These are phyloP conservation scores for Sarcophaga peregrina DNA, from an alignment of 1,140 invertebrate genomes.

Conservation along the genomic window DNA sequence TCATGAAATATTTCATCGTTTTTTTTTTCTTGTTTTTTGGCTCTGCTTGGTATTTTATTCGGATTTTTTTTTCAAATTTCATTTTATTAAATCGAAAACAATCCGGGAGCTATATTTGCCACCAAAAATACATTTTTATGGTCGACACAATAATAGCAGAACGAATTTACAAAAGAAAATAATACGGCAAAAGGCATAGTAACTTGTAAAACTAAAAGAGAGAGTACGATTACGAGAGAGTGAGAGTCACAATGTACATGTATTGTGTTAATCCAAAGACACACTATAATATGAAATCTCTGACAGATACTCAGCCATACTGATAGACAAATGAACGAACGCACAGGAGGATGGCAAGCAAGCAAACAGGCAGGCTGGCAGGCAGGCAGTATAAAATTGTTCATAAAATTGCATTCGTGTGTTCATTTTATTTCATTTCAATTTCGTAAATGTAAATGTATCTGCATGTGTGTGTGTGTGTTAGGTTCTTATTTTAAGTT, in stretches of 20 bases:
- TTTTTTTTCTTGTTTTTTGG: too few relatives aligned
- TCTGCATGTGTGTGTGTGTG: neutral
- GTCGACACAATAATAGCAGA: conserved; percentile 46
- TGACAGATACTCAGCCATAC: neutral
- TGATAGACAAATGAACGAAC: neutral
- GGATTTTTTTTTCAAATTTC: conserved; percentile 4
- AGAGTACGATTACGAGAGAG: neutral
- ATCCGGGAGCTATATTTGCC: conserved; percentile 57
- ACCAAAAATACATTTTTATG: conserved; percentile 64
- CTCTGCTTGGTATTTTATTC: neutral
- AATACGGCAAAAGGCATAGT: conserved; percentile 9
- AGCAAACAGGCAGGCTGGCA: too few relatives aligned
- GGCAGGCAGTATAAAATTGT: conserved; percentile 43
- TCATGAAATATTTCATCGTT: too few relatives aligned
- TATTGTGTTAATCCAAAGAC: neutral
- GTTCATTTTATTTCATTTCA: conserved; percentile 20
- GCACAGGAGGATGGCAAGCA: neutral
- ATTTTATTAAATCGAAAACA: conserved; percentile 42
- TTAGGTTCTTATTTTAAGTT: neutral
- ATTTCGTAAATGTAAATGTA: conserved; percentile 6
- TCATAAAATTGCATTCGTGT: conserved; percentile 65
- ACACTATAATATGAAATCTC: neutral
- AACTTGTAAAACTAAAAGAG: too few relatives aligned
- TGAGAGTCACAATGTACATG: neutral
- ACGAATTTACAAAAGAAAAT: conserved; percentile 42